These are phyloP conservation scores for Oriolus oriolus DNA, from an alignment of 2,113 vertebrate species.

Conservation along the genomic window DNA sequence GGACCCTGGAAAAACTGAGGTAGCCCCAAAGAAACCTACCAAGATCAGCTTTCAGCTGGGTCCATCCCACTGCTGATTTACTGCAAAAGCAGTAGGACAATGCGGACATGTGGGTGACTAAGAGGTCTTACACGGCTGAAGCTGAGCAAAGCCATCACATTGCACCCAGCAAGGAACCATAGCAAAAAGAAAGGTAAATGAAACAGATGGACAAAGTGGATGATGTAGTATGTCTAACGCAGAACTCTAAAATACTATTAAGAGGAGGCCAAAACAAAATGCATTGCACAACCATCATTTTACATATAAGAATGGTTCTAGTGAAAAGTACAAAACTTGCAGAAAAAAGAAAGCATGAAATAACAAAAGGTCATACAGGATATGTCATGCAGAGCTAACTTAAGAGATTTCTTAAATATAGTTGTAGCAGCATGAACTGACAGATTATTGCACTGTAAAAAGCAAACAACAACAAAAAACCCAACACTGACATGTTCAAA, in stretches of 20 bases:
- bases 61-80: neutral
- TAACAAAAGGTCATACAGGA: neutral
- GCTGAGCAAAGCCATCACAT: neutral
- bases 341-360: neutral
- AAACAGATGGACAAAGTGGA: neutral
- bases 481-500: neutral
- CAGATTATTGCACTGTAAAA: neutral
- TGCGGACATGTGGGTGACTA: rapidly evolving
- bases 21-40: neutral
- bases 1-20: neutral
- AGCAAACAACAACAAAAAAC: neutral
- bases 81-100: neutral
- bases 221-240: neutral
- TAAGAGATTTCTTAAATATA: neutral
- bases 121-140: neutral
- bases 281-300: neutral
- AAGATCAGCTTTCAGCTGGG: neutral
- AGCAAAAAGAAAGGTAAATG: neutral
- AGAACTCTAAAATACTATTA: neutral
- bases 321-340: neutral
- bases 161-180: neutral
- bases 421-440: neutral
- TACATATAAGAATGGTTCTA: neutral
- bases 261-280: neutral
- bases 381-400: neutral